These are phyloP conservation scores for Accipiter virgatus DNA, from an alignment of 2,113 vertebrate genomes.

Conservation along the genomic window DNA sequence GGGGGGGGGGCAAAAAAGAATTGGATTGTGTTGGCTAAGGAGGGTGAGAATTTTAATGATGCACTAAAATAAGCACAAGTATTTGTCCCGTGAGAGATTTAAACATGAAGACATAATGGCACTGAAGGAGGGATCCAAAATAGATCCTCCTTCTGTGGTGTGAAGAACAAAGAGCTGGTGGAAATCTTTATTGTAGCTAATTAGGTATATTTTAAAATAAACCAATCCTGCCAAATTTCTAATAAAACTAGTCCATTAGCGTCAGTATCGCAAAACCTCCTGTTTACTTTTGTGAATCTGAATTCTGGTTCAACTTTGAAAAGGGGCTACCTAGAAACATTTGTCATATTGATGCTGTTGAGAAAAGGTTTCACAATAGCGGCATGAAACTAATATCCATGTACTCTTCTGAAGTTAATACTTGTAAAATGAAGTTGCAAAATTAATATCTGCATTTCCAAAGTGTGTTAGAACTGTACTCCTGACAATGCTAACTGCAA, in stretches of 20 bases:
- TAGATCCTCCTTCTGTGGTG: slow-evolving; percentile 19
- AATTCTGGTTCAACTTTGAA: slow-evolving; percentile 18
- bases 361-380: slow-evolving; percentile 23
- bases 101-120: neutral
- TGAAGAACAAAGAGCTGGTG: slow-evolving; percentile 53
- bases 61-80: slow-evolving; percentile 52
- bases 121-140: slow-evolving; percentile 40
- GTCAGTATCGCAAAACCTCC: neutral
- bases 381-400: neutral
- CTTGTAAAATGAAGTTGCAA: neutral
- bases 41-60: slow-evolving; percentile 41
- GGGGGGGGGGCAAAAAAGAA: neutral
- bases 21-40: neutral
- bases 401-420: neutral
- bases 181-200: slow-evolving; percentile 53
- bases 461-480: neutral
- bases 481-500: neutral
- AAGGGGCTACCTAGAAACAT: slow-evolving; percentile 27
- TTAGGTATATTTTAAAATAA: slow-evolving; percentile 64
- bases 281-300: neutral
- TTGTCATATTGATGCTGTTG: neutral
- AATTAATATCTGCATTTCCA: neutral
- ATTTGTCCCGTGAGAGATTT: slow-evolving; percentile 45
- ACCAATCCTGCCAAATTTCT: neutral
- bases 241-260: neutral